Base-by-base conservation (phyloP, 2,113 vertebrate species). In the Diadophis punctatus region DNA sequence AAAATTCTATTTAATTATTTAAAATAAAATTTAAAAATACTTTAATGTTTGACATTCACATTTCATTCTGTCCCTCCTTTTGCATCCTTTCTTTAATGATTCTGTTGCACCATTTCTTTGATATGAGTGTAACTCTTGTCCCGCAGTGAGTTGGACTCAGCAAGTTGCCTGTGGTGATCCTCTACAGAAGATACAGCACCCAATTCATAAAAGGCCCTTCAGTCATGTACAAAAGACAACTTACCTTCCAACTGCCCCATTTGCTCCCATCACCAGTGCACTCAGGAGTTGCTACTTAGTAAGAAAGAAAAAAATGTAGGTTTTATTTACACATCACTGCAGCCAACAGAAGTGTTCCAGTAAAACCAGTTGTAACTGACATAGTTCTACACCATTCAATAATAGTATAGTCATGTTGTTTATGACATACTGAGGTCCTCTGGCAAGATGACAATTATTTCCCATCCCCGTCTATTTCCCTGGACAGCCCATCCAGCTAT, bases 171-270 rank as follows among this genome's bases (percentile, higher is more conserved):
- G 56, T 25, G 23, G 56, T 2, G 25, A 60, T 0, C 8, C 56
- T 60, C 25, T 60, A 27, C 10, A 27, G 8, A 8, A 85, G 52
- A 30, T 39, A 1, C 1, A 30, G 30, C 53, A 56, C 1, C 8
- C 48, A 46, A 55, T 23, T n/a, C 12, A 25, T 12, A 56, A n/a
- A 20, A 43, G 22, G 20, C 53, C n/a, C 20, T 12, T 86, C 12
- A 51, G 25, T 14, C 22, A 39, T 49, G 46, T 14, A 25, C 25
- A 89, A 39, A n/a, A 39, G 27, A 55, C 84, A 49, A 93, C 94
- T 97, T 91, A 99, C 99, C 99, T 99, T 96, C 99, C 99, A 88
- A 99, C 98, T 0, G 98, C 99, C 96, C 98, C 99, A 1, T 97
- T 88, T n/a, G 98, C 98, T 94, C 99, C 99, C 96, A 99, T 39